Conservation (phyloP, 2,113 vertebrate genomes). For the Labeo rohita region DNA sequence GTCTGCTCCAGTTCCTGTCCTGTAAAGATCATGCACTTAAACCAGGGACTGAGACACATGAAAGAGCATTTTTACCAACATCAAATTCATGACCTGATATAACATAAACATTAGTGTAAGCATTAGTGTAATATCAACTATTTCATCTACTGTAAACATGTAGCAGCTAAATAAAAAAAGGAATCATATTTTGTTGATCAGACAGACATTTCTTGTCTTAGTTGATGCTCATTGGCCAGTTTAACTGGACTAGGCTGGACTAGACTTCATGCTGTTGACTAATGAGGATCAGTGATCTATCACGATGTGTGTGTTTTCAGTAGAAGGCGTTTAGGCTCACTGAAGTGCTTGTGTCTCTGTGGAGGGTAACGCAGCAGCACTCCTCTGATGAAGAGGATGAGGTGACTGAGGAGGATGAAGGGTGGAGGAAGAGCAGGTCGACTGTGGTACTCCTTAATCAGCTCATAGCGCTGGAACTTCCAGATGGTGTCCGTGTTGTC, state of each 20-base stretch:
- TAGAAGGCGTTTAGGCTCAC: conserved; percentile 71
- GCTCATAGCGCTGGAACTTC: conserved; percentile 94
- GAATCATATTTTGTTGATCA: not conserved
- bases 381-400: conserved; percentile 79
- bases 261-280: not conserved
- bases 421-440: conserved; percentile 87
- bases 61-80: not conserved
- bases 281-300: not conserved
- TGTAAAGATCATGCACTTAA: conserved; percentile 55
- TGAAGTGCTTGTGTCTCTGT: conserved; percentile 75
- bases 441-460: conserved; percentile 92
- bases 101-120: too few species aligned
- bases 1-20: conserved; percentile 80
- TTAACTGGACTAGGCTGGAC: not conserved
- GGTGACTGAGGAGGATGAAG: conserved; percentile 89
- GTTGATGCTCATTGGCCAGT: not conserved
- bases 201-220: not conserved
- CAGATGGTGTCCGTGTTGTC: conserved; percentile 94
- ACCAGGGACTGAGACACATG: not conserved
- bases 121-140: too few species aligned
- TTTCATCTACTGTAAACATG: not conserved
- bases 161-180: not conserved
- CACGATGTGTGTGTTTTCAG: not conserved
- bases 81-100: not conserved
- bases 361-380: conserved; percentile 67